Conservation (phyloP, 2,888 invertebrate species). For the Cryptocheilus praepositus region DNA sequence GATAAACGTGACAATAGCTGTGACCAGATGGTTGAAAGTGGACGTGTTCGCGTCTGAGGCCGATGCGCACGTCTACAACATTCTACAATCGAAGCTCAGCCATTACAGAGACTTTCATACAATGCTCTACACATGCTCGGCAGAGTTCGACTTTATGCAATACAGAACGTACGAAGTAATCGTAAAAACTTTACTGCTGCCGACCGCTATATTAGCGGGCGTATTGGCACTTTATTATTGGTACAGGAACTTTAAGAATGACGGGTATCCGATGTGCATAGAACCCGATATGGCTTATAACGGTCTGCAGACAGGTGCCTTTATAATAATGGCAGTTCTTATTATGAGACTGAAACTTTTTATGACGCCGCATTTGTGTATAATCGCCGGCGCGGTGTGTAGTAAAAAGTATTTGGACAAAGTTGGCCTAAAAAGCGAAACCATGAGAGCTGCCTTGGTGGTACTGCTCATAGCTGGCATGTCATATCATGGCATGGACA, state of each 20-base stretch:
- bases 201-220: slow-evolving; percentile 76
- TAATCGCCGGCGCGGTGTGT: slow-evolving; percentile 82
- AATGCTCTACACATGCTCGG: slow-evolving; percentile 85
- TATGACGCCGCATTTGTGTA: slow-evolving; percentile 86
- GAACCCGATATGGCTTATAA: slow-evolving; percentile 82
- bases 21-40: slow-evolving; percentile 57
- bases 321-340: slow-evolving; percentile 83
- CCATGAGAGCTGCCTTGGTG: slow-evolving; percentile 73
- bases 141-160: slow-evolving; percentile 85
- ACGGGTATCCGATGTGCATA: slow-evolving; percentile 71
- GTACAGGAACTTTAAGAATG: slow-evolving; percentile 63
- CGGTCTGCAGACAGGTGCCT: slow-evolving; percentile 83
- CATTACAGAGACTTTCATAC: slow-evolving; percentile 85
- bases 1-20: slow-evolving; percentile 56
- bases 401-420: slow-evolving; percentile 78
- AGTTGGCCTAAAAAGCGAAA: slow-evolving; percentile 69
- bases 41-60: slow-evolving; percentile 69
- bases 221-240: slow-evolving; percentile 73
- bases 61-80: slow-evolving; percentile 84
- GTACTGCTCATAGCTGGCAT: slow-evolving; percentile 76
- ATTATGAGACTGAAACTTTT: slow-evolving; percentile 88
- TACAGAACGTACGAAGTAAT: slow-evolving; percentile 77
- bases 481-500: slow-evolving; percentile 76
- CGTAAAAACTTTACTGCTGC: slow-evolving; percentile 78
- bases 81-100: slow-evolving; percentile 83